A percentile compares a stretch with the other conserved stretches of the same genome.
phyloP scores from a whole-genome alignment of 2,888 invertebrate genomes.

The Patella ulyssiponensis region DNA sequence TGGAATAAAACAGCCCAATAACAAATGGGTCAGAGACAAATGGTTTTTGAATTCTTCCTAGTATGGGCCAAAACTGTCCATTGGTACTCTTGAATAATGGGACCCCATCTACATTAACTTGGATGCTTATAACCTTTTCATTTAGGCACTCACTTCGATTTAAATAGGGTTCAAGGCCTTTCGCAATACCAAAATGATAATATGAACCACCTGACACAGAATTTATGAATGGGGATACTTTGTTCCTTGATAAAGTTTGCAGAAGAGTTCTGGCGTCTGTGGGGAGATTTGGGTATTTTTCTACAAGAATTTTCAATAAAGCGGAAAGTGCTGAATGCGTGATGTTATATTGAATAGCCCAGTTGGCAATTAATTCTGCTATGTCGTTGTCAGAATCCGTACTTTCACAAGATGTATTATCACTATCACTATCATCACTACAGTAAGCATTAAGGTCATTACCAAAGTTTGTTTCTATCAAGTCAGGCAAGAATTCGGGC shows the following conservation, averaged over 20 bases:
- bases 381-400: too few relatives aligned
- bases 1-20: slow-evolving; percentile 28
- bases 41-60: slow-evolving; percentile 13
- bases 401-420: too few relatives aligned
- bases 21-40: not conserved
- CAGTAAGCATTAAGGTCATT: too few relatives aligned
- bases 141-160: too few relatives aligned
- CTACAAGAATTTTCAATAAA: slow-evolving; percentile 9
- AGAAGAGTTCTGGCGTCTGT: slow-evolving; percentile 16
- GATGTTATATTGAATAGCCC: too few relatives aligned
- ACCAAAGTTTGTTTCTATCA: too few relatives aligned
- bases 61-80: slow-evolving; percentile 31
- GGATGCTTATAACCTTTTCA: not conserved
- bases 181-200: not conserved
- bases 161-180: too few relatives aligned
- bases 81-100: not conserved
- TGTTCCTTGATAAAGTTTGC: not conserved
- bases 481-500: too few relatives aligned
- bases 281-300: slow-evolving; percentile 4
- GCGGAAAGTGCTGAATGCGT: not conserved
- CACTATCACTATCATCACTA: too few relatives aligned
- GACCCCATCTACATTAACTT: slow-evolving; percentile 30
- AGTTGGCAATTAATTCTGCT: too few relatives aligned
- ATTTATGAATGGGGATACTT: not conserved
- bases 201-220: slow-evolving; percentile 5